Evolutionary conservation across 2,113 vertebrate species (phyloP).

Genomic region (Microcebus murinus): DNA sequence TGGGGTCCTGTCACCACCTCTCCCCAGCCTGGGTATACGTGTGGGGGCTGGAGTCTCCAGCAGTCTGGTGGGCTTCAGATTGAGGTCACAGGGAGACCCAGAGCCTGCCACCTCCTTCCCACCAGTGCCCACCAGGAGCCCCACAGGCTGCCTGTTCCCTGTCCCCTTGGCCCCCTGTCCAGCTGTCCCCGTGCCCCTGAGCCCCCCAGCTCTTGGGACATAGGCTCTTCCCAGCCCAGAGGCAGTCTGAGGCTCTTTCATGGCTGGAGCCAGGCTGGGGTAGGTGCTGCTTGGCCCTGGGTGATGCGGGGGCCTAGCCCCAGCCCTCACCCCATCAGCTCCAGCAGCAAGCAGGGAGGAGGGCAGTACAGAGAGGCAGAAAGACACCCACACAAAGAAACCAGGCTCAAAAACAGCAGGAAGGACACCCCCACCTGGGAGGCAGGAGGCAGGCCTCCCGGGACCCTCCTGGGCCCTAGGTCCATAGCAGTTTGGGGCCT

Average conservation of each 20-base stretch:
- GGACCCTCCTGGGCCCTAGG: background rate
- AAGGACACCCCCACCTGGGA: background rate
- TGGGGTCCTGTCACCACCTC: background rate
- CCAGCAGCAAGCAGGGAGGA: background rate
- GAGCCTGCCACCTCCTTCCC: background rate
- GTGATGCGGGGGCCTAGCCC: background rate
- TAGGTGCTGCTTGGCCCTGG: background rate
- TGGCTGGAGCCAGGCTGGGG: background rate
- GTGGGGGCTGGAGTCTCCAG: background rate
- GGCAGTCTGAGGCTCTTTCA: background rate
- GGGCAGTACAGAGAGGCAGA: background rate
- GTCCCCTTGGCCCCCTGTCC: background rate
- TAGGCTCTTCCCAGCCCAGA: background rate
- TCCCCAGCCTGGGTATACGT: background rate
- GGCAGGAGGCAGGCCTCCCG: background rate
- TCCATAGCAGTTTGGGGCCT: background rate
- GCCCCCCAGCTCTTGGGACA: background rate
- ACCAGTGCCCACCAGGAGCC: background rate
- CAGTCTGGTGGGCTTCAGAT: background rate
- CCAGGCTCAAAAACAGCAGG: background rate
- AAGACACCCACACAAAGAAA: background rate
- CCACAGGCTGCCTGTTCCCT: background rate
- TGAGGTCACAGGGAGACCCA: constrained; percentile 78
- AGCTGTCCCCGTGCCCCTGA: background rate
- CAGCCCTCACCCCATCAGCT: no score